phyloP scores from a whole-genome alignment of 2,797 vertebrate genomes.

The Esox lucius region DNA sequence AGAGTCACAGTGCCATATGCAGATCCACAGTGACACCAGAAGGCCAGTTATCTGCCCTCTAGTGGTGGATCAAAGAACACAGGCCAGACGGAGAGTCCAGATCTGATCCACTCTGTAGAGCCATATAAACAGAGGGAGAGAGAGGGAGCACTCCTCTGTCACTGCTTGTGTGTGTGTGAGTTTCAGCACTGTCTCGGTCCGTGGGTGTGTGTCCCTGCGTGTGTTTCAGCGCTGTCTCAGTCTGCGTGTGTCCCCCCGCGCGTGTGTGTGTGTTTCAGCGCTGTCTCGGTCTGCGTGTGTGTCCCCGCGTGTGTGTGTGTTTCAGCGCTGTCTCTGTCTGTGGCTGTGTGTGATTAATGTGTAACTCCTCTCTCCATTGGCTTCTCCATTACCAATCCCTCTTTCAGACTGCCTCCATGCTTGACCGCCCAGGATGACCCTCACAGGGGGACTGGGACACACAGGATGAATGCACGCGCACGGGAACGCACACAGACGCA shows the following conservation, averaged over 20 bases:
- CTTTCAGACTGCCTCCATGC: conserved; percentile 68
- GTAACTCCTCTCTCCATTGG: conserved; percentile 69
- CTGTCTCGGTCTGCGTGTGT: conserved; percentile 4
- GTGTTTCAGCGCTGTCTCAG: neutral
- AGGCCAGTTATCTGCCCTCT: neutral
- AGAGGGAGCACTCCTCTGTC: neutral
- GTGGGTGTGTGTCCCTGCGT: neutral
- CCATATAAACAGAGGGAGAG: neutral
- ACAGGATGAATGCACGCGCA: conserved; percentile 25
- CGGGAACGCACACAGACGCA: conserved; percentile 10
- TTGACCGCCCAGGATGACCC: conserved; percentile 67
- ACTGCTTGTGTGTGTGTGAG: neutral
- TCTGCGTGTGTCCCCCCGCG: neutral
- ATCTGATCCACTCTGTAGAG: neutral
- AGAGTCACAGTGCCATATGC: conserved; percentile 55
- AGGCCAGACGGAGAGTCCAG: neutral
- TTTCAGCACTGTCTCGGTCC: neutral
- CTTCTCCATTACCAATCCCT: conserved; percentile 71
- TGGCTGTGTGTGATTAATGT: conserved; percentile 75
- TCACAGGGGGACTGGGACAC: conserved; percentile 23
- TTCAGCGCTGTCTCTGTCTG: conserved; percentile 50
- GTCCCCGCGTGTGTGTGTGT: conserved; percentile 14
- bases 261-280: conserved; percentile 11
- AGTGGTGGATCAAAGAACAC: neutral
- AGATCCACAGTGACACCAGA: neutral